These are phyloP conservation scores for Schizaphis graminum DNA, from an alignment of 2,888 invertebrate genomes.

Conservation along the genomic window DNA sequence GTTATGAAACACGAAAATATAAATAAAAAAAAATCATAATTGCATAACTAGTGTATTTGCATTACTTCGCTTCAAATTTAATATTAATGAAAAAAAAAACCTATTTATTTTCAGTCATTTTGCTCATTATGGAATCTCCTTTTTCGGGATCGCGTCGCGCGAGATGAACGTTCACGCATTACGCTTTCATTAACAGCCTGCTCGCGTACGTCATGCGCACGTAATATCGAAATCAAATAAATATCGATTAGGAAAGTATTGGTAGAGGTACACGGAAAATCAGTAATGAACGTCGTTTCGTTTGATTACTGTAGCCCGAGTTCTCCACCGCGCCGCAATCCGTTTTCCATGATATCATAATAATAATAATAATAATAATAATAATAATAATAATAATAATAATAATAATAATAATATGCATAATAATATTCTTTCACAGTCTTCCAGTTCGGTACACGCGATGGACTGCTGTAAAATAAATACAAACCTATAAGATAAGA, in stretches of 20 bases:
- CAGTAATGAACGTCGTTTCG: conserved; percentile 31
- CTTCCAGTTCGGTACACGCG: not conserved
- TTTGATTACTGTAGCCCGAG: not conserved
- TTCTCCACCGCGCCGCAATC: not conserved
- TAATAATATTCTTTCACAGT: not conserved
- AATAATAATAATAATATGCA: not conserved
- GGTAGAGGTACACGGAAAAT: not conserved
- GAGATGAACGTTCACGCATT: conserved; percentile 6
- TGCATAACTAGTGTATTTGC: not conserved
- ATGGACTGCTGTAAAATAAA: not conserved
- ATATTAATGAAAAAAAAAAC: not conserved
- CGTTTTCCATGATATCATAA: not conserved
- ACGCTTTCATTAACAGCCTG: not conserved
- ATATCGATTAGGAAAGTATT: conserved; percentile 27
- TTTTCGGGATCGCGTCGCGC: not conserved
- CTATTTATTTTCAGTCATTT: not conserved
- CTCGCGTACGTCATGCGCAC: not conserved
- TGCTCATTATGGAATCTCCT: not conserved
- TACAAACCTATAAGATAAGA: not conserved
- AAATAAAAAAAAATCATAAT: not conserved
- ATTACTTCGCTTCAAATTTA: not conserved
- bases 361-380: not conserved
- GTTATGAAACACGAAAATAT: not conserved
- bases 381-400: not conserved
- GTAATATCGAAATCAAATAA: conserved; percentile 22